Evolutionary conservation across 2,797 vertebrate genomes (phyloP).

Genomic region (Ficedula albicollis): DNA sequence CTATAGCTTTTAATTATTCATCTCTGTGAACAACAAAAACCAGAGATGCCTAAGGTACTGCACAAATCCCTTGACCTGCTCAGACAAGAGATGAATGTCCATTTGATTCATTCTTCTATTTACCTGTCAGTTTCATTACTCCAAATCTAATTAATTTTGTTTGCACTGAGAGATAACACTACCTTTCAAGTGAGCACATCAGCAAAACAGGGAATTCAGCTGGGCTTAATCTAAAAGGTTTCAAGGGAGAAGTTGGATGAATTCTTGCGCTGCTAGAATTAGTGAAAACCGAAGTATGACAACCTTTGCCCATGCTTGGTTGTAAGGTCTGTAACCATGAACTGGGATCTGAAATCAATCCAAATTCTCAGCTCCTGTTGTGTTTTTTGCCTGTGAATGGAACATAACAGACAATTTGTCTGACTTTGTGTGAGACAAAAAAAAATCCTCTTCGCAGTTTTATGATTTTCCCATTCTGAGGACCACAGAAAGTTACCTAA

Average conservation of each 20-base stretch:
- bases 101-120: conserved; percentile 2
- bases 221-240: neutral
- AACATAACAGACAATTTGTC: neutral
- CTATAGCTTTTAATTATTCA: conserved; percentile 60
- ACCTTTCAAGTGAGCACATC: neutral
- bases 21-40: conserved; percentile 27
- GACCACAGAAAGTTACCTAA: neutral
- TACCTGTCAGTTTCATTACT: conserved; percentile 18
- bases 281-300: neutral
- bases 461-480: neutral
- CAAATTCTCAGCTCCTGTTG: neutral
- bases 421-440: neutral
- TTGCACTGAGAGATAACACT: neutral
- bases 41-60: conserved; percentile 46
- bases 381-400: neutral
- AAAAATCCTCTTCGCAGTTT: neutral
- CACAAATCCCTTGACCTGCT: conserved; percentile 51
- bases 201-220: neutral
- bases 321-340: neutral
- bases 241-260: neutral
- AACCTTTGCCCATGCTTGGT: neutral
- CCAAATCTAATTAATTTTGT: conserved; percentile 34
- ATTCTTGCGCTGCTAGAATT: neutral
- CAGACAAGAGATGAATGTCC: conserved; percentile 45
- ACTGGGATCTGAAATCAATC: neutral